A percentile compares a stretch with the other conserved stretches of the same genome.
Conservation (phyloP, 37 sponge, comb jelly and placozoan species). For the Chondrosia reniformis region DNA sequence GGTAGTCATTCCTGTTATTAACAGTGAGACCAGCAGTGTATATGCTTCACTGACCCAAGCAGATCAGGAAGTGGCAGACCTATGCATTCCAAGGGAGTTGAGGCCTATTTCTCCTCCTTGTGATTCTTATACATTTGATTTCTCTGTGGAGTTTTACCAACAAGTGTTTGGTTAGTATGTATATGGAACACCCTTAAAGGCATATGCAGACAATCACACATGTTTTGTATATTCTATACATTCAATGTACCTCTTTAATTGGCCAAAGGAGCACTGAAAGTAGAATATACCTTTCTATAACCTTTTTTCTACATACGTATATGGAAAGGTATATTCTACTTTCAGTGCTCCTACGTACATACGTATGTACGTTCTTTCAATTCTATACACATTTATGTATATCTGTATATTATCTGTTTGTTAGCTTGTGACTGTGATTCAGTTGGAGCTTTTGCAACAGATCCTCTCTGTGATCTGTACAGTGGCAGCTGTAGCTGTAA, state of each 20-base stretch:
- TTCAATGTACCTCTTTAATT: too few species aligned
- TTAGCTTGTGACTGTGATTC: background rate
- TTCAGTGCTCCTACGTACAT: too few species aligned
- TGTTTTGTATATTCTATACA: too few species aligned
- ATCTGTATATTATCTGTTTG: too few species aligned
- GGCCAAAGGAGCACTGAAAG: too few species aligned
- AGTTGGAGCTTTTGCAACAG: background rate
- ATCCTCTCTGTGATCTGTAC: conserved; percentile 3
- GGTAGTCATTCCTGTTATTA: conserved; percentile 21
- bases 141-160: conserved; percentile 64
- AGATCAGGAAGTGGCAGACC: background rate
- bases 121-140: conserved; percentile 13
- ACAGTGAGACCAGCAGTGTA: background rate
- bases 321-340: too few species aligned
- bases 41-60: background rate
- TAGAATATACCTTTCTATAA: too few species aligned
- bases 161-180: conserved; percentile 39
- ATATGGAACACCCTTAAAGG: too few species aligned
- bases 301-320: too few species aligned
- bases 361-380: too few species aligned
- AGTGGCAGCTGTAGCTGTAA: conserved; percentile 52
- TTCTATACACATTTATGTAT: too few species aligned
- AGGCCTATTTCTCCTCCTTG: conserved; percentile 17
- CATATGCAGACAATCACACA: too few species aligned
- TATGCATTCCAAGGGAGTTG: conserved; percentile 15